These are phyloP conservation scores for Erpobdella octoculata DNA, from an alignment of 2,888 invertebrate species.

Conservation along the genomic window DNA sequence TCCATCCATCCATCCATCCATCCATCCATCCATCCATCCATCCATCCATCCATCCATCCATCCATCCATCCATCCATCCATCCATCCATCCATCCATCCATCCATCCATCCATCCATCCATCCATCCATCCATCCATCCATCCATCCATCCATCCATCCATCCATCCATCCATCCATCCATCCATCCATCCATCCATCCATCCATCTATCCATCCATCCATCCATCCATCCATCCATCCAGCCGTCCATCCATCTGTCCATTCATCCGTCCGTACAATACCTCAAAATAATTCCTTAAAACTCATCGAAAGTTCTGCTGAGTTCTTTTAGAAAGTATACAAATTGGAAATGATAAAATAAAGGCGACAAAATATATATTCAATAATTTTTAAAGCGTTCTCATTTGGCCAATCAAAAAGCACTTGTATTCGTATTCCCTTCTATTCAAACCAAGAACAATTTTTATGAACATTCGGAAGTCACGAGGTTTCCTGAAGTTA, in stretches of 20 bases:
- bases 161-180: background rate
- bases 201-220: background rate
- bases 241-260: background rate
- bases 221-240: background rate
- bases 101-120: background rate
- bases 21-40: no score
- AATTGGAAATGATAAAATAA: no score
- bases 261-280: background rate
- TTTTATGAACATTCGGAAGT: no score
- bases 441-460: no score
- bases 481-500: no score
- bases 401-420: no score
- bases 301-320: background rate
- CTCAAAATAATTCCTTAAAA: background rate
- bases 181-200: background rate
- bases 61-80: background rate
- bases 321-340: no score
- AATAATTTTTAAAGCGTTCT: no score
- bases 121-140: background rate
- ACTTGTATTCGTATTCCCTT: no score
- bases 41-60: no score
- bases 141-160: background rate
- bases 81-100: conserved; percentile 5
- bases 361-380: no score
- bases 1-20: no score